A percentile compares a stretch with the other conserved stretches of the same genome.
Evolutionary conservation across 2,797 vertebrate genomes (phyloP).

Genomic region (Hydrolagus colliei): DNA sequence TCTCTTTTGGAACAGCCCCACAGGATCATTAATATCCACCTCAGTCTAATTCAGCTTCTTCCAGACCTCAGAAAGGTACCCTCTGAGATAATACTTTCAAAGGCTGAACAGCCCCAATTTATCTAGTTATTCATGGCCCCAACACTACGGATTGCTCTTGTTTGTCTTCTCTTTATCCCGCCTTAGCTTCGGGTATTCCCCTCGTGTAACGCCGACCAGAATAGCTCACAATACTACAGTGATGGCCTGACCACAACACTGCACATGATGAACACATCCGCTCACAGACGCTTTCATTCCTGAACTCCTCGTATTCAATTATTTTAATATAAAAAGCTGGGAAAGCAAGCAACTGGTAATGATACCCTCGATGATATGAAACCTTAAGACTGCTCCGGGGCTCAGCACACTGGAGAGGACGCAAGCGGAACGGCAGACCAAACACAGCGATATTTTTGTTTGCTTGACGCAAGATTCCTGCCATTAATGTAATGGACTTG

Average conservation of each 20-base stretch:
- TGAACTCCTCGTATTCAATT: neutral
- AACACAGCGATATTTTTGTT: neutral
- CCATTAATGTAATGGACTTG: neutral
- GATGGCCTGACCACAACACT: neutral
- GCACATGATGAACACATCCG: neutral
- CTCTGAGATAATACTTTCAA: too few relatives aligned
- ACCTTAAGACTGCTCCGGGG: neutral
- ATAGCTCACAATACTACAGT: too few relatives aligned
- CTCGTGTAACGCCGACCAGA: too few relatives aligned
- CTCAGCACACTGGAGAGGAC: neutral
- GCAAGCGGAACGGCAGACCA: neutral
- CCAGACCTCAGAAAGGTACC: too few relatives aligned
- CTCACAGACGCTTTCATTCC: neutral
- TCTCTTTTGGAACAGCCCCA: too few relatives aligned
- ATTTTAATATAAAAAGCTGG: neutral
- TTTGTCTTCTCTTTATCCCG: too few relatives aligned
- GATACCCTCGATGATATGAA: neutral
- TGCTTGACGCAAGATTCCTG: neutral
- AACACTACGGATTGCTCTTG: too few relatives aligned
- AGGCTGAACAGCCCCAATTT: too few relatives aligned
- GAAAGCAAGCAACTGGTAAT: neutral
- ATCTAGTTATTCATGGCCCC: too few relatives aligned
- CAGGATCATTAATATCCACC: too few relatives aligned
- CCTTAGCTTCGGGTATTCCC: too few relatives aligned
- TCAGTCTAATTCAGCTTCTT: too few relatives aligned